A percentile compares a stretch with the other conserved stretches of the same genome.
These are phyloP conservation scores for Eledona agricola DNA, from an alignment of 2,888 invertebrate genomes.

Conservation along the genomic window DNA sequence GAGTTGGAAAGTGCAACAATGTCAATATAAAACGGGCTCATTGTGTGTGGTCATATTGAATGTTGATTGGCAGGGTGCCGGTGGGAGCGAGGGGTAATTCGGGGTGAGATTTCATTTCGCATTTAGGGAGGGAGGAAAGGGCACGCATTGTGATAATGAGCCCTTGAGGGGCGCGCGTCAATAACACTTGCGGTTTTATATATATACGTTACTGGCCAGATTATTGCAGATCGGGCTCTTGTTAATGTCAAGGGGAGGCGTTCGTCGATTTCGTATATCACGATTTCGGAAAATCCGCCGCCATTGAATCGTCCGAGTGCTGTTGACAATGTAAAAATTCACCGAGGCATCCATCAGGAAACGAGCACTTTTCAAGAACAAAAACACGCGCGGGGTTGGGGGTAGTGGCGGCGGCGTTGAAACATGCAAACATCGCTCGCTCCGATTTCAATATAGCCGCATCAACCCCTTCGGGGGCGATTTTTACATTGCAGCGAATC, in stretches of 20 bases:
- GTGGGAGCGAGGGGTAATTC: constrained; percentile 29
- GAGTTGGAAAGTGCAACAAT: constrained; percentile 37
- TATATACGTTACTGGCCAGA: constrained; percentile 38
- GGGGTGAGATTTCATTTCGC: constrained; percentile 34
- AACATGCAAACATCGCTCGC: constrained; percentile 53
- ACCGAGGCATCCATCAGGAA: constrained; percentile 34
- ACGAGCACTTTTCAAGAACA: constrained; percentile 33
- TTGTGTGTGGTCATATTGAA: constrained; percentile 30
- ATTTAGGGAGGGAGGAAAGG: constrained; percentile 34
- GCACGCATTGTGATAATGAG: constrained; percentile 41
- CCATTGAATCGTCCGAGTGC: constrained; percentile 4
- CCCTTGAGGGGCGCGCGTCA: constrained; percentile 34
- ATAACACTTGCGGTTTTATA: constrained; percentile 39
- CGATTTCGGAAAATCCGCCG: constrained; percentile 10
- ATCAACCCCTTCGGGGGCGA: constrained; percentile 57
- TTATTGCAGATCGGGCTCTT: constrained; percentile 40
- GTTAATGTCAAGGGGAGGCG: constrained; percentile 35
- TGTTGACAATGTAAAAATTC: constrained; percentile 17
- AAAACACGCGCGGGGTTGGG: constrained; percentile 26
- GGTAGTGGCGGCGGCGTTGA: constrained; percentile 36
- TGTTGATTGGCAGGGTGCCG: constrained; percentile 32
- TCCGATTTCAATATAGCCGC: constrained; percentile 58
- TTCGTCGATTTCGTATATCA: too few species aligned
- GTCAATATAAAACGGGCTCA: constrained; percentile 31
- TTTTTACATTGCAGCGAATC: constrained; percentile 53